Evolutionary conservation across 2,113 vertebrate species (phyloP).

Genomic region (Chrysemys picta): DNA sequence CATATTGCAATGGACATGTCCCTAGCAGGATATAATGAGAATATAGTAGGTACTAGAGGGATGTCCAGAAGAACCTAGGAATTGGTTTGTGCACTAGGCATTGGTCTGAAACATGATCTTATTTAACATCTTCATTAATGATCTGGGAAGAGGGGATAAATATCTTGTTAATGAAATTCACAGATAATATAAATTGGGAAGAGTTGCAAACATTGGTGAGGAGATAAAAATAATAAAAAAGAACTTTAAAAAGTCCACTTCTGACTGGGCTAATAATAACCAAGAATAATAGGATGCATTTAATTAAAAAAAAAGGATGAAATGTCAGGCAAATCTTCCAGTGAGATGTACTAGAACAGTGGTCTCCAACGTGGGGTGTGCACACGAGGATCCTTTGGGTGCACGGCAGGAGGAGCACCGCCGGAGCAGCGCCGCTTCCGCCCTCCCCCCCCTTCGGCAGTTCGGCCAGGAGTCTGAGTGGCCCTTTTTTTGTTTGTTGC

Average conservation of each 20-base stretch:
- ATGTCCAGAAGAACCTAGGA: background rate
- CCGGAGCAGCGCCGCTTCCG: too few species aligned
- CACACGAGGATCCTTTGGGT: too few species aligned
- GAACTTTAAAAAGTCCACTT: background rate
- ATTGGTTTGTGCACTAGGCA: background rate
- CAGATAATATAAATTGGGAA: background rate
- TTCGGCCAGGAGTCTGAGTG: too few species aligned
- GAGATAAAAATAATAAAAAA: background rate
- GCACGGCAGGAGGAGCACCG: too few species aligned
- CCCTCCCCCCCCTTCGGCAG: too few species aligned
- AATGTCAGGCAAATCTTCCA: background rate
- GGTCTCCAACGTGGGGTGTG: too few species aligned
- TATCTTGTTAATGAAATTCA: background rate
- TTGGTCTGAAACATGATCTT: background rate
- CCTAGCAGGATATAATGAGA: background rate
- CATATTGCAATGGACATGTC: background rate
- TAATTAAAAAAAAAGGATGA: background rate
- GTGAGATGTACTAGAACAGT: background rate
- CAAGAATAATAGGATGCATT: background rate
- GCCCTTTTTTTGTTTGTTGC: too few species aligned
- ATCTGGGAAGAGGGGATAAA: background rate
- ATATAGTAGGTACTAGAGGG: background rate
- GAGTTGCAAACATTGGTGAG: accelerated
- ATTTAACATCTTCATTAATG: background rate
- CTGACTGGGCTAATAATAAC: background rate